phyloP scores from a whole-genome alignment of 64 coral and sea anemone species.

The Montipora sp. region DNA sequence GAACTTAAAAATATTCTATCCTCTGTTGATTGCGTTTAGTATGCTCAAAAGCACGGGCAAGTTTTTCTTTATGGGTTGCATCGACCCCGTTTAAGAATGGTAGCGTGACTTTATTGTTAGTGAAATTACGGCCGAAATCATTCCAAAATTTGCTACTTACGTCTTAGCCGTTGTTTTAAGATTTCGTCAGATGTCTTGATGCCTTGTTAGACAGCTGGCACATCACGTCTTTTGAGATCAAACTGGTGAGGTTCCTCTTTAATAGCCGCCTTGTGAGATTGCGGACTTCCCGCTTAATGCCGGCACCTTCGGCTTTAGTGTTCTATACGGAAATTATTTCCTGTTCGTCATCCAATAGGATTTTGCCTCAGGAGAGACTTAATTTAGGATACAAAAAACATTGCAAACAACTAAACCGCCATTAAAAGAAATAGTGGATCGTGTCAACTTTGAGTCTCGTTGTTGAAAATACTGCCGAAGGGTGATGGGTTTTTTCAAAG shows the following conservation, averaged over 20 bases:
- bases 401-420: not conserved
- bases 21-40: not conserved
- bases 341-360: conserved; percentile 26
- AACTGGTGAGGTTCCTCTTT: not conserved
- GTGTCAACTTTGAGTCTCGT: too few species aligned
- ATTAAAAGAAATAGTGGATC: not conserved
- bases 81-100: not conserved
- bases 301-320: not conserved
- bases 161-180: not conserved
- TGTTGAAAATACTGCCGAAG: too few species aligned
- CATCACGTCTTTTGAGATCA: not conserved
- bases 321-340: conserved; percentile 6
- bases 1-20: not conserved
- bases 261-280: not conserved
- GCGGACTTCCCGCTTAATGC: not conserved
- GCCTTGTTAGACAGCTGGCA: not conserved
- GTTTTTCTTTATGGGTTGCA: not conserved
- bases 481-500: too few species aligned
- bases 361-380: not conserved
- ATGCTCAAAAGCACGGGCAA: not conserved
- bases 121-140: not conserved
- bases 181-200: not conserved
- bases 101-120: not conserved
- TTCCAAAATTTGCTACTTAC: not conserved
- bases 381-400: not conserved